Conservation (phyloP, 2,797 vertebrate species). For the Chloroceryle inda region DNA sequence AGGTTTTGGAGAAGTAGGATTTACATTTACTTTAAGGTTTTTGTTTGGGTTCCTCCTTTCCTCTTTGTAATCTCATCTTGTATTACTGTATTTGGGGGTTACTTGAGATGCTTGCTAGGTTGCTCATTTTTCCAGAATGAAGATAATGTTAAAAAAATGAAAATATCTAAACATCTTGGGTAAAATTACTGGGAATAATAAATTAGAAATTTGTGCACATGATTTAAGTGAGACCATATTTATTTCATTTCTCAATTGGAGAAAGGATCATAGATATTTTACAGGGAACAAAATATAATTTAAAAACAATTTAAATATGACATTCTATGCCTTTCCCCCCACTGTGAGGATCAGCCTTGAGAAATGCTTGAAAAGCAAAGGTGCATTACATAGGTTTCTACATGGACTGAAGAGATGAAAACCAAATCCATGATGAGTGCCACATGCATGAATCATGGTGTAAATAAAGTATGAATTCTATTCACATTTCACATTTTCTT, state of each 20-base stretch:
- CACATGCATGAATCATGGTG: not conserved
- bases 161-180: not conserved
- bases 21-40: not conserved
- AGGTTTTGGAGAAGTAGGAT: not conserved
- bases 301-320: not conserved
- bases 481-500: not conserved
- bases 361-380: not conserved
- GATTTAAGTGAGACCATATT: not conserved
- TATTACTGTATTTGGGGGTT: not conserved
- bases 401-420: not conserved
- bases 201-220: not conserved
- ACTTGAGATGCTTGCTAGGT: not conserved
- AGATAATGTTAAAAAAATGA: not conserved
- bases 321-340: not conserved
- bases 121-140: not conserved
- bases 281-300: not conserved
- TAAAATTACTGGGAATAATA: not conserved
- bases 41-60: not conserved
- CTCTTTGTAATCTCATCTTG: not conserved
- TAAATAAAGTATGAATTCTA: not conserved
- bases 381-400: not conserved
- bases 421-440: not conserved
- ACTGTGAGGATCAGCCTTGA: not conserved
- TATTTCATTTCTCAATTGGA: not conserved
- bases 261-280: not conserved